These are phyloP conservation scores for Rhinolophus ferrumequinum DNA, from an alignment of 2,113 vertebrate species.

Conservation along the genomic window DNA sequence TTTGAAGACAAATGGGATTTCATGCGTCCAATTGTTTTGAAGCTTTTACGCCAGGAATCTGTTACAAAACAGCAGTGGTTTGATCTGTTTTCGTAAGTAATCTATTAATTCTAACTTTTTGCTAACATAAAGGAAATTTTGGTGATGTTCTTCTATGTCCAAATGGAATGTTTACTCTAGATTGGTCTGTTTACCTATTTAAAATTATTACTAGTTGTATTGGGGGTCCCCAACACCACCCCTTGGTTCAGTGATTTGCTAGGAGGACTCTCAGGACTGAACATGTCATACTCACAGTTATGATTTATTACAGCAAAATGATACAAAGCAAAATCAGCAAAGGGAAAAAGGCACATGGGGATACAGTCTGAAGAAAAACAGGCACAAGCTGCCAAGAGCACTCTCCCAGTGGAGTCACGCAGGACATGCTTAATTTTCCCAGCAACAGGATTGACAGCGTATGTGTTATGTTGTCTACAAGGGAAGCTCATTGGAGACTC, in stretches of 20 bases:
- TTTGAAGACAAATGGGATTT: constrained; percentile 99
- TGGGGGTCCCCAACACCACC: background rate
- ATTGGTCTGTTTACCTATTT: constrained; percentile 17
- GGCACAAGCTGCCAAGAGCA: background rate
- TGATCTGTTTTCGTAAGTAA: constrained; percentile 98
- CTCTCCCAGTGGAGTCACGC: background rate
- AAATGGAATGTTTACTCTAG: background rate
- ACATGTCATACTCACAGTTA: background rate
- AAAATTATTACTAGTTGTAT: background rate
- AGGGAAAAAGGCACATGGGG: background rate
- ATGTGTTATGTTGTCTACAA: background rate
- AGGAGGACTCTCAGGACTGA: background rate
- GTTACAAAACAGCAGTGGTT: constrained; percentile 99
- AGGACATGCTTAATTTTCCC: background rate
- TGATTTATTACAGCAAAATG: background rate
- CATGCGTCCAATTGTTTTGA: constrained; percentile 98
- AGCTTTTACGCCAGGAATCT: constrained; percentile 98
- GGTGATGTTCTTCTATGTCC: background rate
- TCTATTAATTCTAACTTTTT: constrained; percentile 70
- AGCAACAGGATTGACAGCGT: background rate
- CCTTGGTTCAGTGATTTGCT: background rate
- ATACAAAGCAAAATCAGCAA: background rate
- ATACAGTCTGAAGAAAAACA: background rate
- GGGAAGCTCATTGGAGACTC: background rate
- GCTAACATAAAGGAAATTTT: constrained; percentile 32